A percentile compares a stretch with the other conserved stretches of the same genome.
Conservation (phyloP, 2,797 vertebrate genomes). For the Amphiprion clarkii region DNA sequence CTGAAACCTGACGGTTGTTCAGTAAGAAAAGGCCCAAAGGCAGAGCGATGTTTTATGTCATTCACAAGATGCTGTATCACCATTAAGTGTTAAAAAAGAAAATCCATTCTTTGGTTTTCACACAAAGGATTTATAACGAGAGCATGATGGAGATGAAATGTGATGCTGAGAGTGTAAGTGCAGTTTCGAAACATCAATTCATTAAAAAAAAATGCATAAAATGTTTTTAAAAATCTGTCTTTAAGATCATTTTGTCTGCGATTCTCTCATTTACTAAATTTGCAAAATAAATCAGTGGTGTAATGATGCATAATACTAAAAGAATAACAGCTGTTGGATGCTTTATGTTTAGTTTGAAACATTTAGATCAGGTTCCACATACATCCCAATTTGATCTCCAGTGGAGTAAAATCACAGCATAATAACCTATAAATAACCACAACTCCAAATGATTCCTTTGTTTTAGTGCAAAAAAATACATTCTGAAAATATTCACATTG, state of each 20-base stretch:
- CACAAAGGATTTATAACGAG: constrained; percentile 4
- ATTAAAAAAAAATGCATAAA: constrained; percentile 15
- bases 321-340: no score
- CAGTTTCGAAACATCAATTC: constrained; percentile 30
- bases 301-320: no score
- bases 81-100: constrained; percentile 28
- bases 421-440: no score
- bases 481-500: no score
- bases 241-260: not conserved
- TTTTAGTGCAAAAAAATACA: no score
- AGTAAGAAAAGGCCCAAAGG: constrained; percentile 6
- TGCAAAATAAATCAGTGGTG: no score
- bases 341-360: no score
- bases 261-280: not conserved
- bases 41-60: constrained; percentile 27
- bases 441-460: no score
- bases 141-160: constrained; percentile 10
- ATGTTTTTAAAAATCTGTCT: not conserved
- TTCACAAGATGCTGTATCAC: constrained; percentile 33
- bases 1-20: constrained; percentile 6
- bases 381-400: no score
- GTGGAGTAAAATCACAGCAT: no score
- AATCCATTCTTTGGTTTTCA: not conserved
- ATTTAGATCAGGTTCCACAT: no score
- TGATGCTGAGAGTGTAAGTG: constrained; percentile 19